Base-by-base conservation (phyloP, 2,797 vertebrate genomes). In the Ispidina picta region DNA sequence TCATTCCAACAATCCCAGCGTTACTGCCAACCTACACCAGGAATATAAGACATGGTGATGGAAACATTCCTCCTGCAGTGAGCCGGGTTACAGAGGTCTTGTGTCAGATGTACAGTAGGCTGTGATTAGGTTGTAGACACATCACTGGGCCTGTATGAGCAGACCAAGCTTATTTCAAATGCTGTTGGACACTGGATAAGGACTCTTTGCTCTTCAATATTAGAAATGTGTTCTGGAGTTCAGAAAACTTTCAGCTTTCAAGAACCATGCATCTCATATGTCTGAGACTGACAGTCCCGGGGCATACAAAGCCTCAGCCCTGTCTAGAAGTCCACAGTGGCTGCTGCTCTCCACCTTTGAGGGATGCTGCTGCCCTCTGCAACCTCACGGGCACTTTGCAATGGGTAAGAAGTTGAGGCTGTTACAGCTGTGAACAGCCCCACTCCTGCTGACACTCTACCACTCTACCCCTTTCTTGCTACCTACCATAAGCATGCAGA, bases 401-500 rank as follows among this genome's bases (percentile, higher is more conserved):
- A 41, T 1, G 73, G 35, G 20, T 68, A 68, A 86, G 19, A 90
- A 76, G 23, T 6, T 1, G 0, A 76, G 48, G 71, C 43, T 68
- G 16, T 44, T 65, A 84, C 31, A 75, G 56, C 19, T 64, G 22
- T 55, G 78, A 93, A 84, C 22, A 63, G 46, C 12, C 48, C 44
- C 5, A 0, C 37, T 83, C 29, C 11, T 63, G 71, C n/a, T 83
- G 37, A n/a, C 37, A 39, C 37, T 39, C 37, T 35, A 74, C 3
- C 0, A 1, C 37, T 39, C 37, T 10, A 31, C 39, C 25, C 41
- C 54, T 58, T 72, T 71, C 33, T 35, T 63, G 74, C 15, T 49
- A 90, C 98, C 97, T 84, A 99, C 99, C 99, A 99, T 99, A 55
- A 99, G 98, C 99, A 99, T 99, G 97, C 99, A 99, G 98, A 99